These are phyloP conservation scores for Hemitrygon akajei DNA, from an alignment of 2,797 vertebrate species.

Conservation along the genomic window DNA sequence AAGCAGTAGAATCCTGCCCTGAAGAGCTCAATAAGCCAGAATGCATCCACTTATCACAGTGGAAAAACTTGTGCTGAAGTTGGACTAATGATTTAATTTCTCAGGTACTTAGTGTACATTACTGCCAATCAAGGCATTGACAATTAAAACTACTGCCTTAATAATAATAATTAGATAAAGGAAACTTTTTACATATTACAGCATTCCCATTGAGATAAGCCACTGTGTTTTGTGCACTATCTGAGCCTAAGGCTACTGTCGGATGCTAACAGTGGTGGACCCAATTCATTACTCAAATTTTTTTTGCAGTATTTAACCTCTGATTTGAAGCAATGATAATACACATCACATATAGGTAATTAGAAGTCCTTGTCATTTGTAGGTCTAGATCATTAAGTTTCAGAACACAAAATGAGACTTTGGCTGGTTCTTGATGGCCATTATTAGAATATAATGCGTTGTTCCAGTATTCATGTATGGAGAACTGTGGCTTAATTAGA, in stretches of 20 bases:
- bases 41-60: neutral
- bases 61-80: neutral
- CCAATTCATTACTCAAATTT: constrained; percentile 38
- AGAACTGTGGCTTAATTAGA: constrained; percentile 97
- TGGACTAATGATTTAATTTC: constrained; percentile 4
- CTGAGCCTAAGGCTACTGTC: constrained; percentile 6
- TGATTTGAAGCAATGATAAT: constrained; percentile 51
- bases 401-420: constrained; percentile 65
- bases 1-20: neutral
- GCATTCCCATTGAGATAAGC: neutral
- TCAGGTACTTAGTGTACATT: constrained; percentile 3
- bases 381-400: constrained; percentile 65
- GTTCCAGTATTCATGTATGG: constrained; percentile 83
- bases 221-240: neutral
- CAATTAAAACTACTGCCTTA: neutral
- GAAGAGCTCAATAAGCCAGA: neutral
- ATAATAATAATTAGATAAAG: constrained; percentile 12
- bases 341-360: constrained; percentile 51
- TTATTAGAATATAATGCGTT: constrained; percentile 87
- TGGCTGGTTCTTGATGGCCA: constrained; percentile 78
- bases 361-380: constrained; percentile 54
- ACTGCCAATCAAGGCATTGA: neutral
- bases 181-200: constrained; percentile 12
- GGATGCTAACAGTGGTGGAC: constrained; percentile 5
- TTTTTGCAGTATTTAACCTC: constrained; percentile 43